Base-by-base conservation (phyloP, 2,888 invertebrate genomes). In the Tinea pellionella region DNA sequence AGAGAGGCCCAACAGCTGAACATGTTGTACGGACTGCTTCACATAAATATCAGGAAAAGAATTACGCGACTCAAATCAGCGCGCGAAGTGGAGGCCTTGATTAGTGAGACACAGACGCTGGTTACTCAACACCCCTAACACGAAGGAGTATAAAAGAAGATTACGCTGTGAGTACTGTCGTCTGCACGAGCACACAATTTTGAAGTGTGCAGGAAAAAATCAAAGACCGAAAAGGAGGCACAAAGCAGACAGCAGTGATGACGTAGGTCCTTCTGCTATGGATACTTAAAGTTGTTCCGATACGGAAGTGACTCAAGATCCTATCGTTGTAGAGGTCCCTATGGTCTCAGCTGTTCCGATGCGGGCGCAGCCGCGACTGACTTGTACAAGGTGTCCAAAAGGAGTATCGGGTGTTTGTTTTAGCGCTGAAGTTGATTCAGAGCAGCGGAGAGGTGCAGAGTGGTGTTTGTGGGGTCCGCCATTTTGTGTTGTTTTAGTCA, bases 341-440 rank as follows among this genome's bases (percentile, higher is more conserved):
- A n/a, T n/a, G n/a, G n/a, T n/a, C n/a, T n/a, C n/a, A n/a, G n/a
- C n/a, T n/a, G n/a, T n/a, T n/a, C n/a, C n/a, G n/a, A n/a, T n/a
- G n/a, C n/a, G n/a, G n/a, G n/a, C n/a, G n/a, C n/a, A n/a, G n/a
- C n/a, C n/a, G n/a, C n/a, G n/a, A n/a, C n/a, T n/a, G n/a, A n/a
- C n/a, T n/a, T n/a, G 24, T 37, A 37, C n/a, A 47, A 47, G 47
- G 47, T 47, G 47, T 47, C 47, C 47, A 47, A 47, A 47, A 47
- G 13, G 47, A 47, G 47, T n/a, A 47, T 47, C 47, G 47, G 47
- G 47, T 47, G 13, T 47, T 47, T 47, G 47, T 47, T 47, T 47
- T 47, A 2, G 47, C 15, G 47, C 47, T 9, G 6, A 8, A 47
- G 2, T 47, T 9, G 47, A 47, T 4, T 4, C 47, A 15, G 47